Evolutionary conservation across 2,888 invertebrate species (phyloP).

Genomic region (Cheilosia vernalis): DNA sequence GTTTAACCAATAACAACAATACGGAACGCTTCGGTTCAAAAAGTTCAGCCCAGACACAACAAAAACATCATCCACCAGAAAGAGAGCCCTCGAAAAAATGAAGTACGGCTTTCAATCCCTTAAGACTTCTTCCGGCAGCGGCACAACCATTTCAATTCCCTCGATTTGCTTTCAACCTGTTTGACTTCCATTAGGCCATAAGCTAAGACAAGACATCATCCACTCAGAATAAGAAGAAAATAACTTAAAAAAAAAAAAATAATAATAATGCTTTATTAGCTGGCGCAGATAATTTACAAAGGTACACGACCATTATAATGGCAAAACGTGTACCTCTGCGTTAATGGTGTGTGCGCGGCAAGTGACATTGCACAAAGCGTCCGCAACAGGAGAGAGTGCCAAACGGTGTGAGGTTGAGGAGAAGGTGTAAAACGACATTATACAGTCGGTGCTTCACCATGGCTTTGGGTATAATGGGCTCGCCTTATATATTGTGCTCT

Average conservation of each 20-base stretch:
- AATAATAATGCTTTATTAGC: slow-evolving; percentile 70
- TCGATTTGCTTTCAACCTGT: slow-evolving; percentile 71
- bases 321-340: slow-evolving; percentile 64
- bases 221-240: slow-evolving; percentile 20
- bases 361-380: slow-evolving; percentile 68
- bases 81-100: slow-evolving; percentile 52
- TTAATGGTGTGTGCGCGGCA: slow-evolving; percentile 70
- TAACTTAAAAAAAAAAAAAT: slow-evolving; percentile 43
- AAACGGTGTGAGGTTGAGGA: slow-evolving; percentile 16
- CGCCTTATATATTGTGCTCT: background rate
- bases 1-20: slow-evolving; percentile 18
- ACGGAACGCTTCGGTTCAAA: slow-evolving; percentile 31
- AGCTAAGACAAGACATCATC: slow-evolving; percentile 35
- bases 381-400: slow-evolving; percentile 26
- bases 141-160: slow-evolving; percentile 70
- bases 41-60: slow-evolving; percentile 26
- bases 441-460: slow-evolving; percentile 49
- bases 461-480: slow-evolving; percentile 24
- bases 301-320: slow-evolving; percentile 65
- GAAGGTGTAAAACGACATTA: slow-evolving; percentile 61
- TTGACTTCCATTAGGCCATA: slow-evolving; percentile 73
- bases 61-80: background rate
- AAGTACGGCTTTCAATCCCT: slow-evolving; percentile 46
- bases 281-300: slow-evolving; percentile 65
- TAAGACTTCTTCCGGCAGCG: slow-evolving; percentile 28